Conservation (phyloP, 1,140 invertebrate species). For the Xylocopa sonorina region DNA sequence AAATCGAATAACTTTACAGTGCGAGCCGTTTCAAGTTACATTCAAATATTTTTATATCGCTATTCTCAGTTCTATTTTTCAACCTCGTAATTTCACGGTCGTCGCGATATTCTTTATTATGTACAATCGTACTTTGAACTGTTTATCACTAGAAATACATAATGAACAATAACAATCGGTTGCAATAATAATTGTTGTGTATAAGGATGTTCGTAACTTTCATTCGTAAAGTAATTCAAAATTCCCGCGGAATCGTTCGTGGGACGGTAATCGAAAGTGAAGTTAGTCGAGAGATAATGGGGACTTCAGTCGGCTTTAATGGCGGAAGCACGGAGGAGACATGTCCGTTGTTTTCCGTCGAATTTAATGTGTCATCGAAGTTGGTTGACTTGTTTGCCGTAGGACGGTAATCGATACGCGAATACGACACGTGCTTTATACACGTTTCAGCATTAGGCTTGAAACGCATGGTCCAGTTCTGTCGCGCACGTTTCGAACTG, state of each 20-base stretch:
- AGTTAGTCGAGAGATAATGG: constrained; percentile 1
- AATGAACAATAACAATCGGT: too few species aligned
- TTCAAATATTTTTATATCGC: too few species aligned
- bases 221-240: not conserved
- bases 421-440: constrained; percentile 59
- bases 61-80: too few species aligned
- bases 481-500: constrained; percentile 48
- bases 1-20: not conserved
- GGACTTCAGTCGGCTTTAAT: not conserved
- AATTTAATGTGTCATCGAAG: constrained; percentile 47
- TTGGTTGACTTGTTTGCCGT: constrained; percentile 41
- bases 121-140: too few species aligned
- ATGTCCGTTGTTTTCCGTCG: constrained; percentile 14
- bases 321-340: not conserved
- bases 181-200: too few species aligned
- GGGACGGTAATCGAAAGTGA: not conserved
- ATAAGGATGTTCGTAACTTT: not conserved
- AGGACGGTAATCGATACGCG: constrained; percentile 56
- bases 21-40: too few species aligned
- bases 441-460: constrained; percentile 55
- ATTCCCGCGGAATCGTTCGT: not conserved
- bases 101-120: too few species aligned
- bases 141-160: too few species aligned
- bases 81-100: too few species aligned
- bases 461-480: constrained; percentile 63